Evolutionary conservation across 2,113 vertebrate species (phyloP).

Genomic region (Dermatemys mawii): DNA sequence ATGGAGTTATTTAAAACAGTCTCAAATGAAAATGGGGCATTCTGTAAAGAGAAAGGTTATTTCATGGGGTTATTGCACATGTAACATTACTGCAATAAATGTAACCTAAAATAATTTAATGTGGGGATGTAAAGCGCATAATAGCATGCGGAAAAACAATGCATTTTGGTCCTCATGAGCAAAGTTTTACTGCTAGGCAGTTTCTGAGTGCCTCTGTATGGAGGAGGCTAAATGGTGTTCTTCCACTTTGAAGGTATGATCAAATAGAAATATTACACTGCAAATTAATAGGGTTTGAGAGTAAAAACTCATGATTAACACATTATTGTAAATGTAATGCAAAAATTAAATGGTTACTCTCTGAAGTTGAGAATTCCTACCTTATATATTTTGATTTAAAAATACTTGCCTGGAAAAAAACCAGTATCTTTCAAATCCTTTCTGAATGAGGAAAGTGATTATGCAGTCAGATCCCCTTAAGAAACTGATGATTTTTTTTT

Average conservation of each 20-base stretch:
- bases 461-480: neutral
- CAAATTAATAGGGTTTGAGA: neutral
- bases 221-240: neutral
- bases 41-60: neutral
- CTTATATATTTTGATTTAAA: no score
- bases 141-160: neutral
- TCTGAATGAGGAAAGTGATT: neutral
- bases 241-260: no score
- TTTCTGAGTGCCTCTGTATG: neutral
- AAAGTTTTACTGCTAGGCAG: neutral
- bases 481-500: neutral
- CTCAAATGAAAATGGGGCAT: neutral
- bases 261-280: neutral
- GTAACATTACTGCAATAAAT: neutral
- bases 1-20: neutral
- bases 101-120: neutral
- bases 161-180: fast-evolving
- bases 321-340: neutral
- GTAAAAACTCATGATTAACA: neutral
- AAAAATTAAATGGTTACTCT: neutral
- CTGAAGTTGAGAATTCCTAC: neutral
- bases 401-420: no score
- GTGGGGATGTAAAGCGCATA: neutral
- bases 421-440: neutral
- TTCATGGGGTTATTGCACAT: neutral